phyloP scores from a whole-genome alignment of 2,113 vertebrate species.

The Actenoides hombroni region DNA sequence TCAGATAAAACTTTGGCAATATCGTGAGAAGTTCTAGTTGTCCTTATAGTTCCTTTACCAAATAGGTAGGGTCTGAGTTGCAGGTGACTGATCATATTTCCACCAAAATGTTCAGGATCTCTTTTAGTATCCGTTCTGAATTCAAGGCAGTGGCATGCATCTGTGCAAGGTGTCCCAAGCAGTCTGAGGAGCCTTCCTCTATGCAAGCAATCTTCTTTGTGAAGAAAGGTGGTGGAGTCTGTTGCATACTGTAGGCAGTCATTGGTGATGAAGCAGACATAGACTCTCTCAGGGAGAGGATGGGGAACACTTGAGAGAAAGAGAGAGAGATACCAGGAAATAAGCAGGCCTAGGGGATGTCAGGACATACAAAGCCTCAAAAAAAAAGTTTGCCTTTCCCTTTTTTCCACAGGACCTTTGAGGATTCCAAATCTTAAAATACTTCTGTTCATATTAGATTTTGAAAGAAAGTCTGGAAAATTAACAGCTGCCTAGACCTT shows the following conservation, averaged over 20 bases:
- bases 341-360: conserved; percentile 53
- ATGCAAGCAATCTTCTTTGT: conserved; percentile 38
- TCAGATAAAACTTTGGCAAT: background rate
- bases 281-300: conserved; percentile 63
- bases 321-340: conserved; percentile 65
- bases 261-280: conserved; percentile 48
- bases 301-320: conserved; percentile 69
- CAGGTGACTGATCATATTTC: conserved; percentile 22
- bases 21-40: background rate
- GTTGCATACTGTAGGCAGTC: conserved; percentile 33
- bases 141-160: conserved; percentile 46
- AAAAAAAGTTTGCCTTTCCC: background rate
- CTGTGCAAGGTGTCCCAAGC: conserved; percentile 42
- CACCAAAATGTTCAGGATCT: conserved; percentile 16
- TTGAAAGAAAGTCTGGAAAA: background rate
- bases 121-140: conserved; percentile 29
- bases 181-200: conserved; percentile 29
- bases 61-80: conserved; percentile 5
- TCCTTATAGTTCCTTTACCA: conserved; percentile 24
- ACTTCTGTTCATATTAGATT: background rate
- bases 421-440: background rate
- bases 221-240: conserved; percentile 48
- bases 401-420: background rate
- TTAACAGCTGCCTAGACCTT: background rate
- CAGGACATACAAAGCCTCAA: conserved; percentile 23